Conservation (phyloP, 1,140 invertebrate genomes). For the Drosophila mojavensis region DNA sequence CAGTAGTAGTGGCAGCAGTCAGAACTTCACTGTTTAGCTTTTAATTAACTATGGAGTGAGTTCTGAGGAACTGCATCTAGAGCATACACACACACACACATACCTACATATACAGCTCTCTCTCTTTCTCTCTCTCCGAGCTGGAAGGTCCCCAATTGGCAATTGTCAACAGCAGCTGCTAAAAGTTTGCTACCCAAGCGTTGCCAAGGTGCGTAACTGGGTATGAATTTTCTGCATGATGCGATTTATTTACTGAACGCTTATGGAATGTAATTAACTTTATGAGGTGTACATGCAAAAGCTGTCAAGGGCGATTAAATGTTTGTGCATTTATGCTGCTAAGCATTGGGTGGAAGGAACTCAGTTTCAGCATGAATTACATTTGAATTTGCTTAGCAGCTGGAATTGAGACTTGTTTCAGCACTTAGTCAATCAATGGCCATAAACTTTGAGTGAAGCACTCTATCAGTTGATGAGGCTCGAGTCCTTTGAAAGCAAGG, state of each 20-base stretch:
- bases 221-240: conserved; percentile 34
- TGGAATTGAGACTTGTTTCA: conserved; percentile 1
- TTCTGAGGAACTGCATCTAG: conserved; percentile 18
- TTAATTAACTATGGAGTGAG: conserved; percentile 62
- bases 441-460: neutral
- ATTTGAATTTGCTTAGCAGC: neutral
- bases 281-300: conserved; percentile 49
- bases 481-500: too few species aligned
- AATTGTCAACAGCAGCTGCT: conserved; percentile 66
- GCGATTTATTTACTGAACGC: conserved; percentile 47
- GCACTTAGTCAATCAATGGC: neutral
- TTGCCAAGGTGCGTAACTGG: conserved; percentile 39
- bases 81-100: neutral
- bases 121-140: neutral
- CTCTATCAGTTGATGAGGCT: neutral
- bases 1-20: too few species aligned
- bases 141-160: conserved; percentile 30
- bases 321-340: conserved; percentile 2
- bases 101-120: neutral
- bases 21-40: conserved; percentile 67
- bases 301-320: conserved; percentile 29
- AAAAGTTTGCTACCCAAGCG: conserved; percentile 37
- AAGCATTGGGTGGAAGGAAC: neutral
- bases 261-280: conserved; percentile 67
- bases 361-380: neutral